These are phyloP conservation scores for Eptatretus atami DNA, from an alignment of 2,797 vertebrate genomes.

Conservation along the genomic window DNA sequence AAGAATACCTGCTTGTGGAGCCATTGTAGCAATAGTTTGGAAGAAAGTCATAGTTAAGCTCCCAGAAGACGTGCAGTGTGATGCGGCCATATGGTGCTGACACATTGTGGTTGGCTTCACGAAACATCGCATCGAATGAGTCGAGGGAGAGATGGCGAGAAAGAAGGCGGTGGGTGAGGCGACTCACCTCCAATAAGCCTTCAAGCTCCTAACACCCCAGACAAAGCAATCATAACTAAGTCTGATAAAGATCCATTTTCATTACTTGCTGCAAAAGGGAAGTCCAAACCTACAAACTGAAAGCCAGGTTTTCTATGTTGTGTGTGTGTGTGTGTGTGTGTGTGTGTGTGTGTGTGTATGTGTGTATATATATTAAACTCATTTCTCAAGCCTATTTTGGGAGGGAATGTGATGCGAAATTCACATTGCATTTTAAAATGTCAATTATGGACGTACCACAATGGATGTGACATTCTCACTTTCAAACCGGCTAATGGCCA, in stretches of 20 bases:
- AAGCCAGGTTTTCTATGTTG: too few species aligned
- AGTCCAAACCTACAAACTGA: too few species aligned
- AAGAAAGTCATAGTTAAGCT: slow-evolving; percentile 57
- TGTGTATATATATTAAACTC: too few species aligned
- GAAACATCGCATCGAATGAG: slow-evolving; percentile 61
- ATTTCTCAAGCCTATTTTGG: too few species aligned
- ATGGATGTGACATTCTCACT: slow-evolving; percentile 57
- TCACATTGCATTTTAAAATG: too few species aligned
- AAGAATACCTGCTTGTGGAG: slow-evolving; percentile 41
- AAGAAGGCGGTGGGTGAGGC: slow-evolving; percentile 44
- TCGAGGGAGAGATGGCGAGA: slow-evolving; percentile 55
- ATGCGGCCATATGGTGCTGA: slow-evolving; percentile 51
- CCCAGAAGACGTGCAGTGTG: slow-evolving; percentile 58
- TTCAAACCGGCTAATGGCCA: slow-evolving; percentile 58
- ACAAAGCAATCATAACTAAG: too few species aligned
- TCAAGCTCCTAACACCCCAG: slow-evolving; percentile 27
- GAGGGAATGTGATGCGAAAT: too few species aligned
- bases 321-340: too few species aligned
- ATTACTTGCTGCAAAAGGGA: too few species aligned
- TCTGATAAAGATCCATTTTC: too few species aligned
- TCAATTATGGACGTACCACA: slow-evolving; percentile 22
- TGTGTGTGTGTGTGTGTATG: too few species aligned
- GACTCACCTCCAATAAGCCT: slow-evolving; percentile 50
- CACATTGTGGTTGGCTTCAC: slow-evolving; percentile 56
- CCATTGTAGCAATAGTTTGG: slow-evolving; percentile 70